These are phyloP conservation scores for Pristiophorus japonicus DNA, from an alignment of 2,113 vertebrate genomes.

Conservation along the genomic window DNA sequence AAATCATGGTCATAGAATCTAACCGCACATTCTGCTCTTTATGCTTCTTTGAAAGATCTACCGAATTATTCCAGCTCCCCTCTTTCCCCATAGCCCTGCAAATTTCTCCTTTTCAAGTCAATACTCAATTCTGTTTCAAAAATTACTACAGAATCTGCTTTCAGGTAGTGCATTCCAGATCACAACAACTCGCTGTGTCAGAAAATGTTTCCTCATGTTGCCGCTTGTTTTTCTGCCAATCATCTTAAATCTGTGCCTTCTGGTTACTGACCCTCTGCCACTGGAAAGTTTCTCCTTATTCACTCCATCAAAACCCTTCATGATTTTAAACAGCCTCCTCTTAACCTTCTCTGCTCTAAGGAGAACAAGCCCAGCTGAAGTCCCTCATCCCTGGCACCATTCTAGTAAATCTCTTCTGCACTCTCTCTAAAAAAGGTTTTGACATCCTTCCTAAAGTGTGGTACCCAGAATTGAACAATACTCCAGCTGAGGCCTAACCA, in stretches of 20 bases:
- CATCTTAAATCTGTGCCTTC: not conserved
- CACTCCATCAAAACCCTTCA: not conserved
- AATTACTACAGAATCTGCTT: not conserved
- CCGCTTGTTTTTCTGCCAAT: not conserved
- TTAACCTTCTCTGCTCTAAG: not conserved
- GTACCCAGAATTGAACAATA: not conserved
- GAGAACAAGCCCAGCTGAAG: not conserved
- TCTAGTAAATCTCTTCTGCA: not conserved
- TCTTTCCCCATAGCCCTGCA: not conserved
- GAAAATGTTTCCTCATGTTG: not conserved
- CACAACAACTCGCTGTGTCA: not conserved
- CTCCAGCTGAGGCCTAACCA: not conserved
- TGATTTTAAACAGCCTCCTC: too few species aligned
- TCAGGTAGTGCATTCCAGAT: not conserved
- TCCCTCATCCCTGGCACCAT: not conserved
- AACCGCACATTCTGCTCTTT: not conserved
- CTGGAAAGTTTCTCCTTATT: not conserved
- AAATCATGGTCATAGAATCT: not conserved
- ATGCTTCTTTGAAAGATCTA: not conserved
- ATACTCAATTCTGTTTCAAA: not conserved
- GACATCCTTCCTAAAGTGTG: not conserved
- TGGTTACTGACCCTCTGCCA: not conserved
- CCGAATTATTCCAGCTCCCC: not conserved
- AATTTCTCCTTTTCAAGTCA: not conserved
- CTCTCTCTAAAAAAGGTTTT: not conserved